A percentile compares a stretch with the other conserved stretches of the same genome.
Evolutionary conservation across 1,140 invertebrate species (phyloP).

Genomic region (Eupeodes corollae): DNA sequence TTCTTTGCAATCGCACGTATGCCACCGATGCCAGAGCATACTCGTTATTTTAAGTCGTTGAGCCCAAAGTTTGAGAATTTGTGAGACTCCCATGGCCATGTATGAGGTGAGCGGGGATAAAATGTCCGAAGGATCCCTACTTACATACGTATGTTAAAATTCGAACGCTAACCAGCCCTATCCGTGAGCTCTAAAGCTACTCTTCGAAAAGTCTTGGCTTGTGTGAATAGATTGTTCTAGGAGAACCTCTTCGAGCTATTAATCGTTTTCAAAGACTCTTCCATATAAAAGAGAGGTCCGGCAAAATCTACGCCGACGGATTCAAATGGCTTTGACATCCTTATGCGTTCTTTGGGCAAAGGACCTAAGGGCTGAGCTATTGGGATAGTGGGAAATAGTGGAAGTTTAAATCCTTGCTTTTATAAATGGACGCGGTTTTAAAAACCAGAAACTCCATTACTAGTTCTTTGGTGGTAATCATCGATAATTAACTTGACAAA

Average conservation of each 20-base stretch:
- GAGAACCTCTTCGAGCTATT: conserved; percentile 26
- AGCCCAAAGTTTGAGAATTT: background rate
- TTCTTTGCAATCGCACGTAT: background rate
- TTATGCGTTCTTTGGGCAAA: background rate
- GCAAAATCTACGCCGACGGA: background rate
- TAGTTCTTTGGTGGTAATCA: no score
- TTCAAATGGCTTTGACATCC: background rate
- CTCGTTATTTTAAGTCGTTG: background rate
- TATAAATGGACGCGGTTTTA: no score
- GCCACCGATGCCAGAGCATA: background rate
- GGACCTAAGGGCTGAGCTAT: background rate
- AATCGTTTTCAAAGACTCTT: background rate
- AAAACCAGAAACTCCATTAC: no score
- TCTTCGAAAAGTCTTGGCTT: conserved; percentile 35
- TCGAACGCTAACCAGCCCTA: background rate
- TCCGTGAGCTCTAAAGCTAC: conserved; percentile 1
- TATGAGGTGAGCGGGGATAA: background rate
- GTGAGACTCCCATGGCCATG: background rate
- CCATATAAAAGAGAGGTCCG: conserved; percentile 5
- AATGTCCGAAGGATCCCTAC: background rate
- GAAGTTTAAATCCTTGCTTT: no score
- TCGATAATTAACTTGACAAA: no score
- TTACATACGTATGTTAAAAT: background rate
- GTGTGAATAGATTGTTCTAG: conserved; percentile 31
- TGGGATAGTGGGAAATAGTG: background rate